These are phyloP conservation scores for Strix aluco DNA, from an alignment of 2,113 vertebrate species.

Conservation along the genomic window DNA sequence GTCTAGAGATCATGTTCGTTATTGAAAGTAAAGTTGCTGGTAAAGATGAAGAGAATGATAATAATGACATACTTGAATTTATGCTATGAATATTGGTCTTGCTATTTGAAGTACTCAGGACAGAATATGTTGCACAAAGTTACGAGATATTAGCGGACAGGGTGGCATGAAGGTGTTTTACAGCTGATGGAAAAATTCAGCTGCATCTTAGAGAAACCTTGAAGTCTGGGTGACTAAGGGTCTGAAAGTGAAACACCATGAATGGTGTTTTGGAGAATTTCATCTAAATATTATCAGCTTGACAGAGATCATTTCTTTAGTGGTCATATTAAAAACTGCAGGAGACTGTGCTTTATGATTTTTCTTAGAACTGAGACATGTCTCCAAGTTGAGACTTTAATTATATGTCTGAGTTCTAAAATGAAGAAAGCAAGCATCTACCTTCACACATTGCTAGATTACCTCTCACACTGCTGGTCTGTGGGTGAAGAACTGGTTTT, in stretches of 20 bases:
- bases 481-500: not conserved
- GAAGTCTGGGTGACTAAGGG: not conserved
- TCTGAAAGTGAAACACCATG: not conserved
- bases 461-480: not conserved
- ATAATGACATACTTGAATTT: not conserved
- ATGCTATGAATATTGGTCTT: not conserved
- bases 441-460: not conserved
- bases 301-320: not conserved
- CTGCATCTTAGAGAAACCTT: not conserved
- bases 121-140: not conserved
- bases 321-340: not conserved
- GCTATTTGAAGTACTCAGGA: not conserved
- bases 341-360: not conserved
- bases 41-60: not conserved
- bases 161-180: not conserved
- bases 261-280: not conserved
- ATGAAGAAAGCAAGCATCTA: not conserved
- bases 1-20: not conserved
- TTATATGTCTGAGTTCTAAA: not conserved
- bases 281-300: not conserved
- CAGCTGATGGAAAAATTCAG: not conserved
- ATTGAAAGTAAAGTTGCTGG: not conserved
- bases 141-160: not conserved
- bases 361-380: not conserved
- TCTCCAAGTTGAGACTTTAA: not conserved